These are phyloP conservation scores for Myopa testacea DNA, from an alignment of 2,888 invertebrate genomes.

Conservation along the genomic window DNA sequence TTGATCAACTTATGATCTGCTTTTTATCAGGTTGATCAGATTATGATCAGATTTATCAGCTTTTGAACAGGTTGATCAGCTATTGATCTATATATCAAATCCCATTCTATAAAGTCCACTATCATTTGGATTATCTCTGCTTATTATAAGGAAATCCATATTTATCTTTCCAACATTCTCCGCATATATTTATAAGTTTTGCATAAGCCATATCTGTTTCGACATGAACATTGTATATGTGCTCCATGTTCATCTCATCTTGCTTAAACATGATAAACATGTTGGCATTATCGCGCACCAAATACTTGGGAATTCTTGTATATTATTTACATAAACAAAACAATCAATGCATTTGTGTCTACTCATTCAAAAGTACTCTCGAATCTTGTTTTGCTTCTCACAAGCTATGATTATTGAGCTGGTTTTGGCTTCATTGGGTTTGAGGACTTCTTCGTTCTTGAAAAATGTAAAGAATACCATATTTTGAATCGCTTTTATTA, in stretches of 20 bases:
- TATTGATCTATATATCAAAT: constrained; percentile 53
- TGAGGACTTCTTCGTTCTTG: constrained; percentile 54
- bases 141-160: constrained; percentile 57
- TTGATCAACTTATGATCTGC: too few species aligned
- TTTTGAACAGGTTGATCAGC: too few species aligned
- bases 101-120: constrained; percentile 58
- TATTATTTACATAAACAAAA: too few species aligned
- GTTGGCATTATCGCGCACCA: constrained; percentile 60
- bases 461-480: constrained; percentile 58
- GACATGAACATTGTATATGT: constrained; percentile 45
- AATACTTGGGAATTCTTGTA: constrained; percentile 60
- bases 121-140: constrained; percentile 53
- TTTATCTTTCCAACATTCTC: constrained; percentile 55
- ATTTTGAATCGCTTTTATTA: constrained; percentile 55
- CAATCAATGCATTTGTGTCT: too few species aligned
- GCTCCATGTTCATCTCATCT: constrained; percentile 55
- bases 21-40: too few species aligned
- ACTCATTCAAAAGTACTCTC: too few species aligned
- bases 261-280: too few species aligned
- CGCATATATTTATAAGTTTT: constrained; percentile 56
- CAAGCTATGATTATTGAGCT: constrained; percentile 57
- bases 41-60: too few species aligned
- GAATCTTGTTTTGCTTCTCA: too few species aligned
- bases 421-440: constrained; percentile 42
- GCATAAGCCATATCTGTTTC: constrained; percentile 51